Base-by-base conservation (phyloP, 1,140 invertebrate genomes). In the Sesamia nonagrioides region DNA sequence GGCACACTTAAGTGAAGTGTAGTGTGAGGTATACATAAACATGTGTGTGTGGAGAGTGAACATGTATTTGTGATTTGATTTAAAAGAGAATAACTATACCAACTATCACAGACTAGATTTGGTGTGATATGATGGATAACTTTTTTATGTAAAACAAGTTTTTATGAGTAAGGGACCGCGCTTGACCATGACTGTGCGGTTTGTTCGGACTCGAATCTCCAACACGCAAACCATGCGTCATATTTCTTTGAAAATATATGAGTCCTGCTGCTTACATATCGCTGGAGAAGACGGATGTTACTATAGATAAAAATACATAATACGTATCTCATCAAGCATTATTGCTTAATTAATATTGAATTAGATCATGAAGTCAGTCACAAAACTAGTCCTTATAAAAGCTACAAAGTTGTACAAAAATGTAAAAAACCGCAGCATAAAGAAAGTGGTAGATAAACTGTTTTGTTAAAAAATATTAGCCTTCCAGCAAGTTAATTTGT, bases 181-280 rank as follows among this genome's bases (percentile, higher is more conserved):
- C 15, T 17, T 9, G 35, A 42, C 61, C 35, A 66, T 66, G 61
- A 66, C 61, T 66, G 61, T 66, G 17, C 15, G 17, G 5, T 60
- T 40, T 15, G 15, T 63, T 40, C 35, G 8, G 17, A 63, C 35
- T 66, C 35, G 27, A 35, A 35, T 37, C 68, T 71, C 27, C 27
- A 11, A 35, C 68, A 37, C 48, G 27, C n/a, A 69, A 9, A 48
- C 35, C 21, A 37, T 71, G 68, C 54, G 6, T 71, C 45, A 71
- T 54, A 35, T 15, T 71, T 71, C 48, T 54, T 18, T 54, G 68
- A 54, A 71, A 54, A 52, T 37, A 11, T 37, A 71, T 71, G 68
- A 71, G 17, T 69, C 66, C 42, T 71, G 37, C 35, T 27, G 68
- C 50, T 48, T 69, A 69, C 66, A 18, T 61, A 37, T 9, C 11